Percentiles rank a stretch among this genome's conserved stretches.
Conservation (phyloP, 1,140 invertebrate species). For the Pollicipes pollicipes region DNA sequence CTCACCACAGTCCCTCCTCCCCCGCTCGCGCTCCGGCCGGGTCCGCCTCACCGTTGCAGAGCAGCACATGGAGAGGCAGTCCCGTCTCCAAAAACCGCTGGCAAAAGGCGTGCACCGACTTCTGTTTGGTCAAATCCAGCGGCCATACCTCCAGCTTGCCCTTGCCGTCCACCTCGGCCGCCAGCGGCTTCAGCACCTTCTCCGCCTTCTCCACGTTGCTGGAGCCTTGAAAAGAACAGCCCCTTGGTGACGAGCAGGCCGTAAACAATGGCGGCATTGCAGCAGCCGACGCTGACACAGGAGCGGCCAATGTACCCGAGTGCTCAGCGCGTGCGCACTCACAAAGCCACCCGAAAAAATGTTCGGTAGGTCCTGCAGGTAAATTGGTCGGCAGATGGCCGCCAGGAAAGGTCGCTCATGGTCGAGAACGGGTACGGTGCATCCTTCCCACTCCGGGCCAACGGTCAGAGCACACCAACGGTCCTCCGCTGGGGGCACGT, state of each 20-base stretch:
- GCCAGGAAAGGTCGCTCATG: too few species aligned
- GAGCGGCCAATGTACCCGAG: conserved; percentile 7
- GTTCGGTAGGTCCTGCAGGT: too few species aligned
- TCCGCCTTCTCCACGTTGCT: conserved; percentile 9
- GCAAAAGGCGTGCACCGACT: conserved; percentile 10
- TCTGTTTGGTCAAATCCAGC: conserved; percentile 9
- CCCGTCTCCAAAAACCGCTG: conserved; percentile 8
- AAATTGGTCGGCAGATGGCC: too few species aligned
- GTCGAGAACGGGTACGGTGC: too few species aligned
- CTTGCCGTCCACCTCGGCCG: neutral
- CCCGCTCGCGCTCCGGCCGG: too few species aligned
- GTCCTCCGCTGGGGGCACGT: too few species aligned
- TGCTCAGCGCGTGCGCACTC: too few species aligned
- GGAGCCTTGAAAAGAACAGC: conserved; percentile 8
- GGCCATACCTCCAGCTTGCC: conserved; percentile 10
- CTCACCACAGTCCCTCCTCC: too few species aligned
- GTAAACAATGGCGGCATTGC: neutral
- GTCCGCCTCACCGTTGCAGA: conserved; percentile 16
- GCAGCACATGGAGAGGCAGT: conserved; percentile 14
- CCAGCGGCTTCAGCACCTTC: conserved; percentile 7
- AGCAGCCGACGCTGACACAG: neutral
- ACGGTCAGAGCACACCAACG: too few species aligned
- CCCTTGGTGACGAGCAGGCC: too few species aligned
- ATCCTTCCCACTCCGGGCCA: too few species aligned
- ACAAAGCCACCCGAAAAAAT: too few species aligned